A percentile compares a stretch with the other conserved stretches of the same genome.
Evolutionary conservation across 92 coral and sea anemone genomes (phyloP).

Genomic region (Ricordea florida): DNA sequence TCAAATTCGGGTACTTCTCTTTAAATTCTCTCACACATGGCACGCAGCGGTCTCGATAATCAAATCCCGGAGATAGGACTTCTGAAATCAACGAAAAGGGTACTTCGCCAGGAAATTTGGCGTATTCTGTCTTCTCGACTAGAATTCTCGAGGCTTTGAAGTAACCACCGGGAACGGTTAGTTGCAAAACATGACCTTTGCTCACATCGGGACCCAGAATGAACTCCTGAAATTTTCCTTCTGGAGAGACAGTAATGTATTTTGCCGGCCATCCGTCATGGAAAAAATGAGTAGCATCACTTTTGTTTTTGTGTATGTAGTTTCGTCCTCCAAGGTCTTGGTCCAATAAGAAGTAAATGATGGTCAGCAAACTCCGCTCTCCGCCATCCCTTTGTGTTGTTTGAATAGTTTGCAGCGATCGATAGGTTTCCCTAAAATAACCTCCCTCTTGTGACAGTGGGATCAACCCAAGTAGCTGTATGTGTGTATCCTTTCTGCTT

Average conservation of each 20-base stretch:
- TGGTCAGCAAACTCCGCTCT: slow-evolving; percentile 61
- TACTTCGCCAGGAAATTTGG: slow-evolving; percentile 58
- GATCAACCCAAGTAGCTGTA: slow-evolving; percentile 26
- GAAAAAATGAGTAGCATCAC: slow-evolving; percentile 70
- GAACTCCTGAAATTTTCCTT: slow-evolving; percentile 60
- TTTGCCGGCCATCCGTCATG: slow-evolving; percentile 88
- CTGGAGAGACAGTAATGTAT: slow-evolving; percentile 59
- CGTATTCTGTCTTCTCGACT: slow-evolving; percentile 42
- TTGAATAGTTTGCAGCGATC: slow-evolving; percentile 35
- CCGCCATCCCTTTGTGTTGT: slow-evolving; percentile 52
- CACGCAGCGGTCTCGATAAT: slow-evolving; percentile 74
- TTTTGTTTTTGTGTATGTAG: slow-evolving; percentile 54
- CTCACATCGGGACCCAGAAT: slow-evolving; percentile 61
- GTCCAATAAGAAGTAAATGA: slow-evolving; percentile 67
- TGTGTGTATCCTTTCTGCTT: slow-evolving; percentile 62
- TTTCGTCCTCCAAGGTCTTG: slow-evolving; percentile 65
- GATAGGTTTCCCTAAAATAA: slow-evolving; percentile 72
- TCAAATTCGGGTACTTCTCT: slow-evolving; percentile 23
- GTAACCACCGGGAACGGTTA: slow-evolving; percentile 58
- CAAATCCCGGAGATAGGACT: slow-evolving; percentile 78
- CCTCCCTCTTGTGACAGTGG: slow-evolving; percentile 92
- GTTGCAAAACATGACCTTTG: slow-evolving; percentile 70
- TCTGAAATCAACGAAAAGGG: slow-evolving; percentile 86
- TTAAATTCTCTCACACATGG: slow-evolving; percentile 57
- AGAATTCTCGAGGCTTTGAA: slow-evolving; percentile 68